Evolutionary conservation across 2,888 invertebrate species (phyloP).

Genomic region (Bursaphelenchus okinawaensis): DNA sequence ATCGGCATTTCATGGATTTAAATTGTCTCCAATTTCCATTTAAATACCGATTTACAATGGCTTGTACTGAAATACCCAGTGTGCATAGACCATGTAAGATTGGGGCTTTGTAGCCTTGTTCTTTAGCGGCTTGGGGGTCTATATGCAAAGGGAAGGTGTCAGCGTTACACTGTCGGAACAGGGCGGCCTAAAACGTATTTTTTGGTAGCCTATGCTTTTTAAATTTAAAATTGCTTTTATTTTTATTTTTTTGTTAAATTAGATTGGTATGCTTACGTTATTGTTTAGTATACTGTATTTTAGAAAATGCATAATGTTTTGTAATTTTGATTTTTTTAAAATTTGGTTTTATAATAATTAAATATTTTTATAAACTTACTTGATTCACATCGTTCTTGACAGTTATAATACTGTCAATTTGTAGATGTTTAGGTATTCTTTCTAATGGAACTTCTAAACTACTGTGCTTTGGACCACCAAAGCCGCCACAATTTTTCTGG

Average conservation of each 20-base stretch:
- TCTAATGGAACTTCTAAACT: background rate
- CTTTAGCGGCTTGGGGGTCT: conserved; percentile 76
- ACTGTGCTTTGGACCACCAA: background rate
- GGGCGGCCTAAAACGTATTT: background rate
- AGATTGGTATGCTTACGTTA: no score
- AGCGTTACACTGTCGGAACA: conserved; percentile 73
- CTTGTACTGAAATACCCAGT: conserved; percentile 75
- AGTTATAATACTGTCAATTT: background rate
- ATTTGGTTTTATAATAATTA: no score
- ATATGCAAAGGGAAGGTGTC: conserved; percentile 93
- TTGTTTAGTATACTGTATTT: no score
- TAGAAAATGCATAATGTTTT: no score
- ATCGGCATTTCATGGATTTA: conserved; percentile 83
- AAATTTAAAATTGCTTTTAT: no score
- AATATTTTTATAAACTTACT: no score
- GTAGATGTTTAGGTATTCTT: background rate
- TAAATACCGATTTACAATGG: conserved; percentile 72
- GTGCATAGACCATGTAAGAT: conserved; percentile 92
- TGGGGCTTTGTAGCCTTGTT: conserved; percentile 73
- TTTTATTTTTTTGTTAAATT: no score
- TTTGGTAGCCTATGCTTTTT: no score
- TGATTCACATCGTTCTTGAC: background rate
- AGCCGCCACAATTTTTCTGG: conserved; percentile 59
- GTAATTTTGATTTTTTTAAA: no score
- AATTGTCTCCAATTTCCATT: conserved; percentile 73